These are phyloP conservation scores for Leptopterna dolabrata DNA, from an alignment of 2,888 invertebrate species.

Conservation along the genomic window DNA sequence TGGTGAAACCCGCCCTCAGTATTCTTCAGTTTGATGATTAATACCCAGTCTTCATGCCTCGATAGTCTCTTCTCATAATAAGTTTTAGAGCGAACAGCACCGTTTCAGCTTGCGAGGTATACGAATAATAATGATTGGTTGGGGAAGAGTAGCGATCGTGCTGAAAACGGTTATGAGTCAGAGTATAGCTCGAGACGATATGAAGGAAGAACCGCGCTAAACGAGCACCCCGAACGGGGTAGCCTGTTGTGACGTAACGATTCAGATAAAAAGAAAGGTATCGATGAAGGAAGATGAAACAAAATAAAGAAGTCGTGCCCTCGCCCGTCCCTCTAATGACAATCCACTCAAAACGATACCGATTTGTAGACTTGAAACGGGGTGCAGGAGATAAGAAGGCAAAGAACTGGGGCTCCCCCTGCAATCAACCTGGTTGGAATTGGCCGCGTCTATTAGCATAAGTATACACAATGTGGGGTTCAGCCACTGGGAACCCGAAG, in stretches of 20 bases:
- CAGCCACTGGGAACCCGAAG: conserved; percentile 20
- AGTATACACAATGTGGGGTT: conserved; percentile 22
- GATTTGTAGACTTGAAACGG: background rate
- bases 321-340: conserved; percentile 1
- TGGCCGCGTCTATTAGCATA: conserved; percentile 25
- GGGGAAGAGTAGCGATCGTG: background rate
- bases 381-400: background rate
- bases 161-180: background rate
- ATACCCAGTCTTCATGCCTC: background rate
- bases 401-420: background rate
- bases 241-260: background rate
- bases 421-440: conserved; percentile 22
- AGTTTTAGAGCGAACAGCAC: background rate
- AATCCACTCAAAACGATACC: background rate
- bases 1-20: no score
- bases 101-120: background rate
- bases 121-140: no score
- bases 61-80: background rate
- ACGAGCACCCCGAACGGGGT: background rate
- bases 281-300: conserved; percentile 1
- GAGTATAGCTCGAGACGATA: background rate
- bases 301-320: background rate
- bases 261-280: background rate
- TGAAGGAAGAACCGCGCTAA: background rate
- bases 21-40: background rate